phyloP scores from a whole-genome alignment of 1,140 invertebrate genomes.

The Acyrthosiphon pisum region DNA sequence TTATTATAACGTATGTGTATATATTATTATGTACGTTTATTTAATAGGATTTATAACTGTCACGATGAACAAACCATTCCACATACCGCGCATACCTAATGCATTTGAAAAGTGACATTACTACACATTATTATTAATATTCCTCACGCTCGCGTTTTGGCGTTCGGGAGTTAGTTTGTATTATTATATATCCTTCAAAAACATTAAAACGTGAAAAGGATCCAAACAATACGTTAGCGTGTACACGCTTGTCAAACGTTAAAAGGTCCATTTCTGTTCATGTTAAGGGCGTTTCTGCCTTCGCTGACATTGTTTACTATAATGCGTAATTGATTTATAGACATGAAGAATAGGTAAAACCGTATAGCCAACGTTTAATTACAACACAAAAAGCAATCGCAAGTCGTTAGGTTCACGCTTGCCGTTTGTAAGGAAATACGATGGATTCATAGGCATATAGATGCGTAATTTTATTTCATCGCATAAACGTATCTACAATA shows the following conservation, averaged over 20 bases:
- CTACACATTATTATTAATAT: not conserved
- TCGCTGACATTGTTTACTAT: not conserved
- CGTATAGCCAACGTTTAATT: not conserved
- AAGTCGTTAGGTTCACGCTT: not conserved
- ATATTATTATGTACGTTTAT: not conserved
- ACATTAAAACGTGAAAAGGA: not conserved
- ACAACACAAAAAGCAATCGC: not conserved
- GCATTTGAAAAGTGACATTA: not conserved
- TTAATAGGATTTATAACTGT: constrained; percentile 28
- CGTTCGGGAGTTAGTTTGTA: not conserved
- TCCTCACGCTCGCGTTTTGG: not conserved
- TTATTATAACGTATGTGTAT: not conserved
- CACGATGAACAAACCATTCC: not conserved
- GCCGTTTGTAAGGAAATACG: not conserved
- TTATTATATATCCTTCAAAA: not conserved
- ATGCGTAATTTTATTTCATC: not conserved
- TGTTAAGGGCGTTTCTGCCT: constrained; percentile 14
- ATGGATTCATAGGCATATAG: not conserved
- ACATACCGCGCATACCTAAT: not conserved
- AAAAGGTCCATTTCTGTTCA: constrained; percentile 1
- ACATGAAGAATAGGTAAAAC: not conserved
- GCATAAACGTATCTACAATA: no score
- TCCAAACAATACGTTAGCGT: constrained; percentile 16
- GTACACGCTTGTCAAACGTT: not conserved
- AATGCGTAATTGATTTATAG: not conserved